phyloP scores from a whole-genome alignment of 2,888 invertebrate genomes.

The Lomographa bimaculata region DNA sequence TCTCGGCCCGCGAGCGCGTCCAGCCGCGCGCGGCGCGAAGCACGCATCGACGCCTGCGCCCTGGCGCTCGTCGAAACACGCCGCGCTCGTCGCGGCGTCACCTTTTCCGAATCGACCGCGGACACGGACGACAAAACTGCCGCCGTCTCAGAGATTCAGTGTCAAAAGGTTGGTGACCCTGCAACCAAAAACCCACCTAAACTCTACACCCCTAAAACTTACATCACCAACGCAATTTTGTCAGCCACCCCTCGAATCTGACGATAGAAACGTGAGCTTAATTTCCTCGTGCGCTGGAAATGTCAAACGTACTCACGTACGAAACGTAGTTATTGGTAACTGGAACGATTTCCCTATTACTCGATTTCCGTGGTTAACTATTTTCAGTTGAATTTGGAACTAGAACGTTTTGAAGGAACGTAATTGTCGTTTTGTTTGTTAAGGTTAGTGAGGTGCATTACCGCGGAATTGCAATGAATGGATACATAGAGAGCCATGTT shows the following conservation, averaged over 20 bases:
- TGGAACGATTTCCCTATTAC: constrained; percentile 30
- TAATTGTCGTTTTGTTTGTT: too few relatives aligned
- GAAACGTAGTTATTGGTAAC: constrained; percentile 19
- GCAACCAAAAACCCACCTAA: constrained; percentile 61
- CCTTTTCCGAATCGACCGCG: constrained; percentile 77
- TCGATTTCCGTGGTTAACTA: constrained; percentile 15
- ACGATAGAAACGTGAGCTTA: constrained; percentile 44
- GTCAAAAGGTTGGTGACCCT: constrained; percentile 82
- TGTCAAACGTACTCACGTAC: constrained; percentile 55
- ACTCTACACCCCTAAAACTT: constrained; percentile 39
- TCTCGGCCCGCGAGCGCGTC: constrained; percentile 74
- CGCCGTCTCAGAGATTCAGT: constrained; percentile 77
- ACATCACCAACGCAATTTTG: too few relatives aligned
- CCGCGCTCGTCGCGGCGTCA: constrained; percentile 79
- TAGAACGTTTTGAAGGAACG: background rate
- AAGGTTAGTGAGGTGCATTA: too few relatives aligned
- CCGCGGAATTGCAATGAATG: too few relatives aligned
- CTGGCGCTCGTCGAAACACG: constrained; percentile 74
- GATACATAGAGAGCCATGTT: too few relatives aligned
- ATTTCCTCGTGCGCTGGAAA: constrained; percentile 63
- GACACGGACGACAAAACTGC: constrained; percentile 69
- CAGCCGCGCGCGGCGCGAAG: constrained; percentile 79
- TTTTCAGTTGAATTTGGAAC: constrained; percentile 7
- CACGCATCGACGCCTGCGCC: constrained; percentile 67
- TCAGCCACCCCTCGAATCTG: constrained; percentile 35